Conservation (phyloP, 2,888 invertebrate species). For the Rhynchonema sp. region DNA sequence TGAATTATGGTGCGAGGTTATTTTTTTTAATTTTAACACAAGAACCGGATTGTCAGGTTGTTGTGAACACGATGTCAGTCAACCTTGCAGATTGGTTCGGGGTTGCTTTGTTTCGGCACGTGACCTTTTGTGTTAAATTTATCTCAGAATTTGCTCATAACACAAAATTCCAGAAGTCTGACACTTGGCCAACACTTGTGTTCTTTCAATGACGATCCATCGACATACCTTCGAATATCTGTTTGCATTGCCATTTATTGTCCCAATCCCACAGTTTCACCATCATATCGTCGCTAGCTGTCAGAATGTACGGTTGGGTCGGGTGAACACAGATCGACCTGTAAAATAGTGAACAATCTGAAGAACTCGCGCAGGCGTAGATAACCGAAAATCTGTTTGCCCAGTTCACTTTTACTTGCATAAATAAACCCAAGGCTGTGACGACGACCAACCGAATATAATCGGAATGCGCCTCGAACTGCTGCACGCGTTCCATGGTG, state of each 20-base stretch:
- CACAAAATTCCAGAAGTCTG: too few relatives aligned
- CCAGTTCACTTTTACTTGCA: background rate
- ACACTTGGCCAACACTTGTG: too few relatives aligned
- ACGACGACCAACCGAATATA: constrained; percentile 48
- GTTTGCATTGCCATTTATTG: constrained; percentile 88
- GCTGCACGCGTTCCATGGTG: constrained; percentile 79
- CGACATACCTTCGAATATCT: constrained; percentile 69
- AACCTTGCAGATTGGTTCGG: too few relatives aligned
- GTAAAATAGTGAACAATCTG: background rate
- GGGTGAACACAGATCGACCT: constrained; percentile 82
- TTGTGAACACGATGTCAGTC: too few relatives aligned
- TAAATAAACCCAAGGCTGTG: background rate
- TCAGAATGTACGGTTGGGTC: constrained; percentile 83
- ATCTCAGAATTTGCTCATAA: too few relatives aligned
- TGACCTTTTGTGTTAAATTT: too few relatives aligned
- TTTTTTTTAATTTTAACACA: background rate
- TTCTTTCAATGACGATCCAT: too few relatives aligned
- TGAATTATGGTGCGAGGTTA: constrained; percentile 7
- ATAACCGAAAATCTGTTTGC: too few relatives aligned
- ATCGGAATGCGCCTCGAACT: constrained; percentile 95
- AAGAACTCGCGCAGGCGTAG: too few relatives aligned
- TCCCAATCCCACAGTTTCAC: constrained; percentile 99
- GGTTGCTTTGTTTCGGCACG: too few relatives aligned
- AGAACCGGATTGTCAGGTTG: too few relatives aligned
- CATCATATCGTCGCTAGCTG: constrained; percentile 75